These are phyloP conservation scores for Macquaria ambigua DNA, from an alignment of 2,113 vertebrate species.

Conservation along the genomic window DNA sequence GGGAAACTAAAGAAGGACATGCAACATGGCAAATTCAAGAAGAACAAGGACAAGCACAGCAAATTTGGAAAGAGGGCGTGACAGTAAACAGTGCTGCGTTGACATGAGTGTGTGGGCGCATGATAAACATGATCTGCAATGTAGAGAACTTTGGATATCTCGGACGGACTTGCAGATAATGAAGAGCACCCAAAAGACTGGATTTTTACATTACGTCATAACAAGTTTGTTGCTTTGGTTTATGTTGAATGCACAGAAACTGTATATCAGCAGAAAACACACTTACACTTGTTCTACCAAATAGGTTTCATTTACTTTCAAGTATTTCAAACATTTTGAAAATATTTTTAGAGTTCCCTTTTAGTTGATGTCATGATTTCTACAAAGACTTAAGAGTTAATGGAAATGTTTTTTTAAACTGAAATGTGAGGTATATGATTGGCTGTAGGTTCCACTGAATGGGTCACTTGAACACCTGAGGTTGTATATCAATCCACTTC, in stretches of 20 bases:
- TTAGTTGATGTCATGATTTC: slow-evolving; percentile 7
- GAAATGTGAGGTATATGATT: slow-evolving; percentile 57
- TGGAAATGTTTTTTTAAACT: not conserved
- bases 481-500: slow-evolving; percentile 87
- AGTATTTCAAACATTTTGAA: slow-evolving; percentile 18
- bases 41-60: slow-evolving; percentile 83
- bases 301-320: slow-evolving; percentile 43
- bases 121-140: not conserved
- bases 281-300: slow-evolving; percentile 26
- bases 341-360: not conserved
- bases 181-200: slow-evolving; percentile 4
- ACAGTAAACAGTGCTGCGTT: not conserved
- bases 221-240: slow-evolving; percentile 12
- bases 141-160: not conserved
- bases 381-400: slow-evolving; percentile 38
- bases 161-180: not conserved
- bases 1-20: slow-evolving; percentile 71
- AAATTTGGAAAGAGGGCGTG: slow-evolving; percentile 78
- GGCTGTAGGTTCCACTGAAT: not conserved
- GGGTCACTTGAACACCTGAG: slow-evolving; percentile 71
- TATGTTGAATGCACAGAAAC: slow-evolving; percentile 12
- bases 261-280: slow-evolving; percentile 25
- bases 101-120: not conserved
- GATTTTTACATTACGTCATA: not conserved
- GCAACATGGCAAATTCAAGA: slow-evolving; percentile 90